Conservation (phyloP, 2,113 vertebrate species). For the Sceloporus tristichus region DNA sequence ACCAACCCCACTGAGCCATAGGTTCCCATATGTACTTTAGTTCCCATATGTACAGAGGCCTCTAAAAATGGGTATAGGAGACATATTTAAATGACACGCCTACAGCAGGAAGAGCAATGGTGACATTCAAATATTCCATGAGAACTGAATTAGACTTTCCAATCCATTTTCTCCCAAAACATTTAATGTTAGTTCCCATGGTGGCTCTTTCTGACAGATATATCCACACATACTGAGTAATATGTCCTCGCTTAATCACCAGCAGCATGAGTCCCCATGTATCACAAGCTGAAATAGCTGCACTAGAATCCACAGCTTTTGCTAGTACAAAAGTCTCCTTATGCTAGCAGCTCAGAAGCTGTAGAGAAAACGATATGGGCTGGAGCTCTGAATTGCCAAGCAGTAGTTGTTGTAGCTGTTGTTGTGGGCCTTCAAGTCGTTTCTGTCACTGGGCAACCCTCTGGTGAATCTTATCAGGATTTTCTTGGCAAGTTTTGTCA, state of each 20-base stretch:
- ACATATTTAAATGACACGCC: neutral
- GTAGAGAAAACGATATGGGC: neutral
- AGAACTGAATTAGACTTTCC: slow-evolving; percentile 4
- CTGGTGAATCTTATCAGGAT: too few species aligned
- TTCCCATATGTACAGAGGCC: neutral
- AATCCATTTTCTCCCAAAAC: neutral
- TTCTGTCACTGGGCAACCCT: too few species aligned
- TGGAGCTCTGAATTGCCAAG: neutral
- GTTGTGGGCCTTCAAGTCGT: too few species aligned
- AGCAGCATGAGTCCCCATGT: neutral
- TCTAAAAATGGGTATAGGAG: neutral
- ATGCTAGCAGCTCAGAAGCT: neutral
- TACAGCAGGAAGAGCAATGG: neutral
- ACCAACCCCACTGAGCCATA: neutral
- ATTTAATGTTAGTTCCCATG: neutral
- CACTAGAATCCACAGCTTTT: neutral
- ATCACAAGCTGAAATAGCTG: neutral
- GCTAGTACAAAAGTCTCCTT: neutral
- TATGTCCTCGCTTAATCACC: neutral
- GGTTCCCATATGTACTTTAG: neutral
- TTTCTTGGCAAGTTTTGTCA: too few species aligned
- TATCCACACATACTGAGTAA: neutral
- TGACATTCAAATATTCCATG: neutral
- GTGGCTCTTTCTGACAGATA: neutral
- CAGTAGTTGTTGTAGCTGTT: too few species aligned